A percentile compares a stretch with the other conserved stretches of the same genome.
Evolutionary conservation across 2,113 vertebrate genomes (phyloP).

Genomic region (Anser brachyrhynchus): DNA sequence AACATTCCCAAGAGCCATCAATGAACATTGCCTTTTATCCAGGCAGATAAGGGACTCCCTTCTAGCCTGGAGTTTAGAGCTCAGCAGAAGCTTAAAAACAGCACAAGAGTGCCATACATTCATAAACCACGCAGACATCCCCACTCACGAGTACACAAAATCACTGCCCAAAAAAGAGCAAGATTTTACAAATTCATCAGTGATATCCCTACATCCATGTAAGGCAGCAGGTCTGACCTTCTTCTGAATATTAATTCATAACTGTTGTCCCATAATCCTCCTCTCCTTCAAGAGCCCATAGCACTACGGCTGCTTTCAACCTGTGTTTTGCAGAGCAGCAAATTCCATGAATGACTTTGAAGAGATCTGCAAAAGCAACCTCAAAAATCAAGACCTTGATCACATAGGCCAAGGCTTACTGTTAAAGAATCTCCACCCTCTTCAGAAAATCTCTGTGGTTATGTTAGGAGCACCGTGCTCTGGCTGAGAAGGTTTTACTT

Average conservation of each 20-base stretch:
- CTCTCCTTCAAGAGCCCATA: not conserved
- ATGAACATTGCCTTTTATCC: rapidly evolving
- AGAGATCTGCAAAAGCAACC: not conserved
- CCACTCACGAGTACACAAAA: not conserved
- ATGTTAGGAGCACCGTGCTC: not conserved
- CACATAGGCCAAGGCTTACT: not conserved
- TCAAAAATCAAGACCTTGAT: not conserved
- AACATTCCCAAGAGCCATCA: not conserved
- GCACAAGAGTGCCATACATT: not conserved
- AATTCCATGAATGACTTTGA: not conserved
- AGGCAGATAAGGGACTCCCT: rapidly evolving
- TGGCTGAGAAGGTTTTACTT: not conserved
- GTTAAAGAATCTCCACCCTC: not conserved
- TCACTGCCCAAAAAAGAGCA: not conserved
- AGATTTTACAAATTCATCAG: not conserved
- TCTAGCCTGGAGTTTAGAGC: not conserved
- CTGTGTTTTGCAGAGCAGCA: not conserved
- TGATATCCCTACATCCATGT: not conserved
- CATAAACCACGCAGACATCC: not conserved
- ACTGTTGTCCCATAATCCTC: not conserved
- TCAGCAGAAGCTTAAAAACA: not conserved
- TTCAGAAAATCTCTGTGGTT: not conserved
- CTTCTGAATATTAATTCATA: not conserved
- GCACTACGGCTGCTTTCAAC: not conserved
- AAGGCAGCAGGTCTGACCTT: not conserved